Conservation (phyloP, 2,888 invertebrate species). For the Pollenia griseotomentosa region DNA sequence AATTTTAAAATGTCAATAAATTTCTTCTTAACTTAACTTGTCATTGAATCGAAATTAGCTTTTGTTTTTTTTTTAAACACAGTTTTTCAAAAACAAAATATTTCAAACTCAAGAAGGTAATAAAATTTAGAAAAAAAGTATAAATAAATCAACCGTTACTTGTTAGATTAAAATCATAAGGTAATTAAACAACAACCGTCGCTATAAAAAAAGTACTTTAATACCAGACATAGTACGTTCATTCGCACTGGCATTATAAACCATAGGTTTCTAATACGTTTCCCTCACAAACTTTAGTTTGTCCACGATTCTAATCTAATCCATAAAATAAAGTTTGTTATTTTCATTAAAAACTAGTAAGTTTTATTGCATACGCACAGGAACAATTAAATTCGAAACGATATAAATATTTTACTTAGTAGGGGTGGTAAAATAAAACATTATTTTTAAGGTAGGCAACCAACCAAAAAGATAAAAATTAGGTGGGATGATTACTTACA, state of each 20-base stretch:
- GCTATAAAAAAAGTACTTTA: not conserved
- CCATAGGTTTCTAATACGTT: not conserved
- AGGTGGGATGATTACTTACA: too few species aligned
- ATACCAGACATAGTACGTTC: not conserved
- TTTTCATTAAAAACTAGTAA: not conserved
- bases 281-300: conserved; percentile 9
- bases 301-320: conserved; percentile 52
- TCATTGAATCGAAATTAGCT: not conserved
- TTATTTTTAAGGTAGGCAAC: too few species aligned
- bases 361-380: not conserved
- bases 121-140: not conserved
- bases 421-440: too few species aligned
- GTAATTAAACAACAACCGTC: not conserved
- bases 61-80: not conserved
- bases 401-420: too few species aligned
- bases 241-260: conserved; percentile 10
- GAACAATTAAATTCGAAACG: not conserved
- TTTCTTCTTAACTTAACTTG: not conserved
- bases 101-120: not conserved
- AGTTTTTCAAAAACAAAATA: not conserved
- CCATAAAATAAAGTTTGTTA: conserved; percentile 13
- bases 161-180: conserved; percentile 32
- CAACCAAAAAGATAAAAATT: too few species aligned
- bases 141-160: not conserved
- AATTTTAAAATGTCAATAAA: not conserved